Conservation (phyloP, 2,113 vertebrate genomes). For the Pleuronectes platessa region DNA sequence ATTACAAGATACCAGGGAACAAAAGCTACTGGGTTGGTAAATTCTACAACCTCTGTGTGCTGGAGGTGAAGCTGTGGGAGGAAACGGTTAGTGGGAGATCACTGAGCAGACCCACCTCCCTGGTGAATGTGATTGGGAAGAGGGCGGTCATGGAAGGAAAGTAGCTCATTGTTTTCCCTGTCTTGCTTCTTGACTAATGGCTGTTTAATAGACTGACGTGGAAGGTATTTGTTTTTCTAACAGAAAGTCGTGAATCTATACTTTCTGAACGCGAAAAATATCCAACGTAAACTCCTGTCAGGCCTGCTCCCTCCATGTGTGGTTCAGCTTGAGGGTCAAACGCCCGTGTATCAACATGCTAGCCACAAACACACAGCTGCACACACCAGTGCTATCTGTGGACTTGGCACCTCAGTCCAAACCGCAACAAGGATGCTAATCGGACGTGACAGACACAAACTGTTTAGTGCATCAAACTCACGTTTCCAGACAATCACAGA, state of each 20-base stretch:
- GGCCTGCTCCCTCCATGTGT: conserved; percentile 16
- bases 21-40: conserved; percentile 54
- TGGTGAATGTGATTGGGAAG: conserved; percentile 74
- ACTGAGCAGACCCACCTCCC: conserved; percentile 49
- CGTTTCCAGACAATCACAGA: conserved; percentile 75
- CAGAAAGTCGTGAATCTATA: too few species aligned
- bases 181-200: conserved; percentile 51
- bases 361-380: conserved; percentile 9
- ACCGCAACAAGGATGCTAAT: conserved; percentile 70
- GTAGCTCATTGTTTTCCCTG: conserved; percentile 38
- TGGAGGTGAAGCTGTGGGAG: conserved; percentile 57
- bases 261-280: too few species aligned
- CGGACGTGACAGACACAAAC: conserved; percentile 75
- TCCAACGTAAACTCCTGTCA: too few species aligned
- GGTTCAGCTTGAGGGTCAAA: conserved; percentile 50
- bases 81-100: conserved; percentile 51
- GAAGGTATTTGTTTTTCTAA: too few species aligned
- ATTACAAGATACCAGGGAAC: conserved; percentile 71
- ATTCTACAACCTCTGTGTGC: conserved; percentile 52
- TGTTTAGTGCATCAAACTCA: conserved; percentile 77
- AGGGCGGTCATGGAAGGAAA: conserved; percentile 53
- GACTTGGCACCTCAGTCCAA: conserved; percentile 61
- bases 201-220: conserved; percentile 40
- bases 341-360: conserved; percentile 20
- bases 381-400: conserved; percentile 44